phyloP scores from a whole-genome alignment of 2,888 invertebrate species.

The Biston stratarius region DNA sequence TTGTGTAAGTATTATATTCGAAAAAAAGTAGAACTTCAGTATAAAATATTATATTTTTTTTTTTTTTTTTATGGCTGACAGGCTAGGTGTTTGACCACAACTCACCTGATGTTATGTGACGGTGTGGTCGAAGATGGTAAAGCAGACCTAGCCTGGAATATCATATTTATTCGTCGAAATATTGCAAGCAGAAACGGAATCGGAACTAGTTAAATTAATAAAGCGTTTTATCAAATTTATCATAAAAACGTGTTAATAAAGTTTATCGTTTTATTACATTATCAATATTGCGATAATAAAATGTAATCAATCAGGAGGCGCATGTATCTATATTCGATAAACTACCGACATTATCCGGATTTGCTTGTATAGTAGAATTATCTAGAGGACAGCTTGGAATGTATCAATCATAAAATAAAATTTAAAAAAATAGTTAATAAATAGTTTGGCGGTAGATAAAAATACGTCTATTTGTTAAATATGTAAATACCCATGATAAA shows the following conservation, averaged over 20 bases:
- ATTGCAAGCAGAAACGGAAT: background rate
- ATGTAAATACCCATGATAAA: too few species aligned
- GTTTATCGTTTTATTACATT: conserved; percentile 25
- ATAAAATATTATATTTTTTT: too few species aligned
- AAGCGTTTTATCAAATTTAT: conserved; percentile 2
- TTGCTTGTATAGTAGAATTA: background rate
- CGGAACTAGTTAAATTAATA: conserved; percentile 5
- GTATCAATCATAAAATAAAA: background rate
- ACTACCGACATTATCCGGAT: background rate
- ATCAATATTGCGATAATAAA: conserved; percentile 15
- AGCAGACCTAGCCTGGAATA: too few species aligned
- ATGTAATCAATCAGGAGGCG: conserved; percentile 31
- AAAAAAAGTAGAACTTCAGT: too few species aligned
- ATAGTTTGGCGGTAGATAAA: too few species aligned
- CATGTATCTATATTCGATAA: conserved; percentile 3
- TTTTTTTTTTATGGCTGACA: too few species aligned
- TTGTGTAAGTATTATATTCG: too few species aligned
- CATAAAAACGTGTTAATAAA: conserved; percentile 7
- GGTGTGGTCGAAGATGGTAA: too few species aligned
- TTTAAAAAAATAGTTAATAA: too few species aligned
- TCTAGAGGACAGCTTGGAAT: background rate
- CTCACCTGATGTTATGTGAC: too few species aligned
- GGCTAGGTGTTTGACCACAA: too few species aligned
- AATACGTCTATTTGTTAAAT: too few species aligned
- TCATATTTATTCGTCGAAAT: background rate